Evolutionary conservation across 1,140 invertebrate genomes (phyloP), one percentile per base, ranked within the genome.

Genomic region (Leptinotarsa lineolata): DNA sequence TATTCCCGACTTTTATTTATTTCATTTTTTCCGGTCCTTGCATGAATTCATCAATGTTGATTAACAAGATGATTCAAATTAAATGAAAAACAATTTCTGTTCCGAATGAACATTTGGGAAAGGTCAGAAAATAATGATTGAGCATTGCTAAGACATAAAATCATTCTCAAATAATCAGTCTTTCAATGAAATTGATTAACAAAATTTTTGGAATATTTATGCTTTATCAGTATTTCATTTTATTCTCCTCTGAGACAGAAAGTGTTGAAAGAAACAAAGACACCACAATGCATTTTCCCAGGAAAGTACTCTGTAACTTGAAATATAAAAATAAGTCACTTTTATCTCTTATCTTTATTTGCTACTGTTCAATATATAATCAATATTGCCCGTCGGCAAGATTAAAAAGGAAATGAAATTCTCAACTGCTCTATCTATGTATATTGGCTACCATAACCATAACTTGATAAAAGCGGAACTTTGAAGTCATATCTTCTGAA

Each of bases 391-490:
- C 22, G 63, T 67, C 74, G 74, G 74, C 74, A 22, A 73, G 24
- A 66, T 73, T 61, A 73, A 76, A 75, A 45, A 22, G 16, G 5
- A 54, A 67, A 70, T 75, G 59, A 63, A 72, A 76, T 73, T 76
- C 72, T 76, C 71, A 73, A 70, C 70, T 73, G 71, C 45, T 68
- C 48, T 68, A 76, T 76, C 74, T 76, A 70, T 73, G 72, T 73
- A 76, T 76, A 76, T 76, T 76, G 74, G 72, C 74, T 76, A 76
- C 74, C 59, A 72, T 75, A 73, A 65, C 63, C 30, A 22, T 22
- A 22, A 39, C 16, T 65, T 22, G 63, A 65, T 65, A 65, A 65
- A 30, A 16, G 63, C 63, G 63, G 63, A 30, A 39, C 63, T 65
- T 65, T 65, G 63, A 65, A 21, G 48, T 54, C 16, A 18, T 54